These are phyloP conservation scores for Mycteria americana DNA, from an alignment of 2,797 vertebrate species.

Conservation along the genomic window DNA sequence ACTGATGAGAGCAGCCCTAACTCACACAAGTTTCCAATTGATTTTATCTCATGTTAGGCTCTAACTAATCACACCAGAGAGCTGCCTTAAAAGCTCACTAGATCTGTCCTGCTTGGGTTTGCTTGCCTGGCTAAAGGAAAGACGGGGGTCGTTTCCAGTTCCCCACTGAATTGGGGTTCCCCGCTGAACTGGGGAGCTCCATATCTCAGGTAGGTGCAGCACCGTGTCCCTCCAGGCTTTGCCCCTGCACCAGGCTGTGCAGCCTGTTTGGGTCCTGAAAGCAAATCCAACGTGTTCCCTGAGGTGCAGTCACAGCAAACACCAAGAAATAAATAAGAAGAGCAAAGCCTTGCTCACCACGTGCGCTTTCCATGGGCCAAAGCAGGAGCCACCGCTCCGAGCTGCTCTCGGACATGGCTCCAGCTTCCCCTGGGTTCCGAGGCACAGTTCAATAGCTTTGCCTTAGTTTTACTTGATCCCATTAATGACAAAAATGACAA, in stretches of 20 bases:
- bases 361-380: neutral
- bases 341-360: neutral
- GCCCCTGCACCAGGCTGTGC: neutral
- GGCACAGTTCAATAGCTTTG: constrained; percentile 48
- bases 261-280: neutral
- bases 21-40: constrained; percentile 61
- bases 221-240: neutral
- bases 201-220: neutral
- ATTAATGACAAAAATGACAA: constrained; percentile 56
- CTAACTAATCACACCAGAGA: constrained; percentile 51
- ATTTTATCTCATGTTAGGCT: constrained; percentile 65
- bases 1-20: constrained; percentile 56
- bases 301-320: neutral
- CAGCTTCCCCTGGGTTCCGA: neutral
- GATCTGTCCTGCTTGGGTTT: constrained; percentile 21
- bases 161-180: neutral
- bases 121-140: neutral
- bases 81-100: constrained; percentile 53
- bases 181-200: rapidly evolving
- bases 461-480: constrained; percentile 52
- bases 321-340: neutral
- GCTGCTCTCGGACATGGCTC: neutral
- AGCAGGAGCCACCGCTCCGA: neutral
- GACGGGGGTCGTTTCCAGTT: neutral
- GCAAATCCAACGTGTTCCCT: neutral